phyloP scores from a whole-genome alignment of 2,888 invertebrate species.

The Phoenoteleia sp. region DNA sequence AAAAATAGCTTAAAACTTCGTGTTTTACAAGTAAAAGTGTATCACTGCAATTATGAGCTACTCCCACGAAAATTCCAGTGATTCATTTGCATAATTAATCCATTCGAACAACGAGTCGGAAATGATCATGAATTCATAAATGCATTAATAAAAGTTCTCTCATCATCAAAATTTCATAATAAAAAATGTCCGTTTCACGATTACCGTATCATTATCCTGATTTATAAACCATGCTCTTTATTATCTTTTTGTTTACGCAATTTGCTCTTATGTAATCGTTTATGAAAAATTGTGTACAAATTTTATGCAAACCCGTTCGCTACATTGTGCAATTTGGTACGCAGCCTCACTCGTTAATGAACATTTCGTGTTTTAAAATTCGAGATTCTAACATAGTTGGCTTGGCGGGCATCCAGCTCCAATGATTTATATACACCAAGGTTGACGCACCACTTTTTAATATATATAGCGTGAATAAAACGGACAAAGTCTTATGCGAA shows the following conservation, averaged over 20 bases:
- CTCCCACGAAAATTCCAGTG: slow-evolving; percentile 30
- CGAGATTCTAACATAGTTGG: slow-evolving; percentile 42
- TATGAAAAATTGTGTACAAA: too few relatives aligned
- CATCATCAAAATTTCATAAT: neutral
- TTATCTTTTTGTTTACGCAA: too few relatives aligned
- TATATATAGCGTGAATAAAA: slow-evolving; percentile 55
- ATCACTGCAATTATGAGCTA: neutral
- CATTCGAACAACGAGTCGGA: slow-evolving; percentile 19
- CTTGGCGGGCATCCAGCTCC: slow-evolving; percentile 41
- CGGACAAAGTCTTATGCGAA: slow-evolving; percentile 30
- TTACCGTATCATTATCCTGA: neutral
- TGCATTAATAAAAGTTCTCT: slow-evolving; percentile 31
- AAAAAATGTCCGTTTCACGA: neutral
- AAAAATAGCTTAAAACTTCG: neutral
- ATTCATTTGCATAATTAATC: slow-evolving; percentile 48
- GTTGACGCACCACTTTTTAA: slow-evolving; percentile 68
- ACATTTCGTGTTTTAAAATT: slow-evolving; percentile 54
- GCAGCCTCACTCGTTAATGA: too few relatives aligned
- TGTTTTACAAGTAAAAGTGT: neutral
- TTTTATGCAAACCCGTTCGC: too few relatives aligned
- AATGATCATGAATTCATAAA: slow-evolving; percentile 39
- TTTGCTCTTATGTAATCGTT: too few relatives aligned
- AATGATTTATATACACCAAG: slow-evolving; percentile 70
- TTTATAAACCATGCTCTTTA: neutral
- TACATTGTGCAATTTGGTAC: too few relatives aligned